Evolutionary conservation across 2,888 invertebrate genomes (phyloP).

Genomic region (Cerastis leucographa): DNA sequence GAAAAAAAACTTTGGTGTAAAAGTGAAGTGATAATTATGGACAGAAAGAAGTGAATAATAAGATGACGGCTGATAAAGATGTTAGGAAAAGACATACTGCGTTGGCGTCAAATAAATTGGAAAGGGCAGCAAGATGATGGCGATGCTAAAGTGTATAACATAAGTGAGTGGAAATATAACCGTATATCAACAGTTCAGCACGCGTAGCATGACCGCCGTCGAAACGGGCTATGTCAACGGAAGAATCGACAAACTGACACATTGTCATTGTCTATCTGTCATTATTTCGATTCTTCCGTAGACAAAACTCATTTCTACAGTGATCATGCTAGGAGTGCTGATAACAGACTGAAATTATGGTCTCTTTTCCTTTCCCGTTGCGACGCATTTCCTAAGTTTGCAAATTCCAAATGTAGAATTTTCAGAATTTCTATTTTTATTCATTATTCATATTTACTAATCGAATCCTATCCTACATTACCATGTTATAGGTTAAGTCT

Average conservation of each 20-base stretch:
- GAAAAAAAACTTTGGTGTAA: not conserved
- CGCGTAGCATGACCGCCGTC: no score
- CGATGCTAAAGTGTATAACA: not conserved
- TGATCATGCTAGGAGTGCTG: no score
- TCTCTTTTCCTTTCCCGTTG: not conserved
- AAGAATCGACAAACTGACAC: no score
- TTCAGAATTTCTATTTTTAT: not conserved
- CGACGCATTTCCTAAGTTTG: not conserved
- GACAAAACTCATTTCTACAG: no score
- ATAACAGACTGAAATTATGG: no score
- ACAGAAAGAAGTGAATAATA: no score
- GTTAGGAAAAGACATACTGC: not conserved
- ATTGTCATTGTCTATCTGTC: no score
- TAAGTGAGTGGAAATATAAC: not conserved
- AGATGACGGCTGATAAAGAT: not conserved
- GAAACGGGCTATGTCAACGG: no score
- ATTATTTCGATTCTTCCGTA: no score
- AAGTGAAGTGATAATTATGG: not conserved
- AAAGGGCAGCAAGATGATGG: not conserved
- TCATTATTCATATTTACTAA: constrained; percentile 4
- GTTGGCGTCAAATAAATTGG: not conserved
- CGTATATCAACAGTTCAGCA: no score
- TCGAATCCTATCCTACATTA: constrained; percentile 22
- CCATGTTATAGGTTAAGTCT: constrained; percentile 33
- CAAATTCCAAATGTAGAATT: not conserved